Evolutionary conservation across 2,888 invertebrate species (phyloP).

Genomic region (Ferrisia virgata): DNA sequence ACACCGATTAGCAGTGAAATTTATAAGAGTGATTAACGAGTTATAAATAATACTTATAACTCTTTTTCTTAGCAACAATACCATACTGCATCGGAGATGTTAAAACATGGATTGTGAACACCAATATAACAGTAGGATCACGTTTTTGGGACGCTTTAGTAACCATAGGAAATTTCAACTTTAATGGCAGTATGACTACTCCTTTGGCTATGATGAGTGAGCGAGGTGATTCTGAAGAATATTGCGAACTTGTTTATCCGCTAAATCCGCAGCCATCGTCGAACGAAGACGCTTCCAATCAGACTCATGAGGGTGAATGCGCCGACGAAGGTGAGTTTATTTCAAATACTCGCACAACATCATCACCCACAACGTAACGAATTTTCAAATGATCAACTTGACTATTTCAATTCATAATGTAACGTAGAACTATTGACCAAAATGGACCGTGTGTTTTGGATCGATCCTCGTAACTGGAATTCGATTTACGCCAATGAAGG

Average conservation of each 20-base stretch:
- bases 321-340: neutral
- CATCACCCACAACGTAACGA: too few species aligned
- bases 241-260: constrained; percentile 5
- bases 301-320: neutral
- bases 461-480: constrained; percentile 49
- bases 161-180: neutral
- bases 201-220: neutral
- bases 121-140: neutral
- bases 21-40: too few species aligned
- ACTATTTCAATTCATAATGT: too few species aligned
- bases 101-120: neutral
- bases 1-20: neutral
- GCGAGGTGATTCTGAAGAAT: neutral
- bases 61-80: too few species aligned
- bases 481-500: constrained; percentile 13
- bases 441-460: constrained; percentile 46
- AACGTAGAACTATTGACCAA: neutral
- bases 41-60: too few species aligned
- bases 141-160: neutral
- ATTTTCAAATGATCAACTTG: too few species aligned
- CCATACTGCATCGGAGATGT: too few species aligned
- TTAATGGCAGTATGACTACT: neutral
- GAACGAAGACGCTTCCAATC: neutral
- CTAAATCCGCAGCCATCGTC: neutral
- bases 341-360: too few species aligned